Base-by-base conservation (phyloP, 2,113 vertebrate species). In the Mormoops blainvillei region DNA sequence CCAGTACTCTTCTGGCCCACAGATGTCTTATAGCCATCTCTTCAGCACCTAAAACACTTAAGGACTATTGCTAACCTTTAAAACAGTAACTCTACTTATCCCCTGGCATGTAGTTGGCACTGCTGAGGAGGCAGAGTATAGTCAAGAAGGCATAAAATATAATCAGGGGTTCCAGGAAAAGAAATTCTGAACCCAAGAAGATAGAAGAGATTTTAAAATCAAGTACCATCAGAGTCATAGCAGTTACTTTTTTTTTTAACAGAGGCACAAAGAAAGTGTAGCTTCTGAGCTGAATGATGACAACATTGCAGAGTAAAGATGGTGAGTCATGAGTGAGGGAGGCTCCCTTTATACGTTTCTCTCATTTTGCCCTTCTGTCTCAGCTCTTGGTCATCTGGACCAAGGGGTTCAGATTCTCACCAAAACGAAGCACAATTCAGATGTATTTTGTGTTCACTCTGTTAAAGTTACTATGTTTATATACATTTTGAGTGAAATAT, bases 221-320 rank as follows among this genome's bases (percentile, higher is more conserved):
- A 61, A 82, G 56, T 95, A 54, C 16, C 45, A 20, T 87, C 36
- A 56, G 81, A 93, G 26, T 61, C 7, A 45, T 92, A 80, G 43
- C 43, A 73, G 48, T 94, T 95, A 3, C 94, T 65, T 93, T 82
- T 96, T 78, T 78, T 96, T 52, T 38, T 77, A 90, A 77, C 86
- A 97, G 92, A 93, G 95, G 52, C 71, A 91, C 82, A 91, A 89
- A 94, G 38, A 38, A 93, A 85, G n/a, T 80, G 0, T 82, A 78
- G 65, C 77, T 81, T 95, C 65, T 92, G 81, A 86, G 36, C 54
- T 95, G 90, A 97, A 92, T 36, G 68, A 97, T 98, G 97, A 45
- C 95, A 80, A 43, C 94, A 31, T 41, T 84, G 28, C 93, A 92
- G 78, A 95, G 65, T 45, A 94, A 96, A 61, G 61, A 86, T 91